These are phyloP conservation scores for Aurelia aurita DNA, from an alignment of 30 jellyfish, hydroid and myxozoan species.

Conservation along the genomic window DNA sequence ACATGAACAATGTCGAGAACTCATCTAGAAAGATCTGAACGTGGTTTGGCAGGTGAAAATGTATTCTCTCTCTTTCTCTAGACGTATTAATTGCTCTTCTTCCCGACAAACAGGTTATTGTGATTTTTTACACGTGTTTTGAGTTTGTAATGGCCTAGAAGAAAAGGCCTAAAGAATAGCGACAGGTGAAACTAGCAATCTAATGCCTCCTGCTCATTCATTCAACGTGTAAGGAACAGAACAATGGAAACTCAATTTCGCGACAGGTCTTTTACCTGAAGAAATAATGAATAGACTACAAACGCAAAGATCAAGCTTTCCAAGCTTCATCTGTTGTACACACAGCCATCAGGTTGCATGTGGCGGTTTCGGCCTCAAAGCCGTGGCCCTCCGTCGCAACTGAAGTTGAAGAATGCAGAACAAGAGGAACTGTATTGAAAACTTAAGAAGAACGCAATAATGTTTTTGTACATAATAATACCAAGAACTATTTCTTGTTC, in stretches of 20 bases:
- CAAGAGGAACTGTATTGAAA: too few species aligned
- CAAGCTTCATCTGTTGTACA: conserved; percentile 69
- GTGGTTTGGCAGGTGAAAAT: conserved; percentile 11
- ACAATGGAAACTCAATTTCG: conserved; percentile 36
- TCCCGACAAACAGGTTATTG: background rate
- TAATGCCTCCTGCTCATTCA: conserved; percentile 52
- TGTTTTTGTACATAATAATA: too few species aligned
- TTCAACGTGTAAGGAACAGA: conserved; percentile 60
- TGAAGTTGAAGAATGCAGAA: too few species aligned
- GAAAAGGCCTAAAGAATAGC: conserved; percentile 14
- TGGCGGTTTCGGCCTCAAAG: conserved; percentile 27
- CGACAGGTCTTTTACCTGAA: conserved; percentile 58
- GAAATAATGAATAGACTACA: conserved; percentile 54
- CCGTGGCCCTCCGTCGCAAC: too few species aligned
- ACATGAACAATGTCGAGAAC: too few species aligned
- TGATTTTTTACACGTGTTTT: conserved; percentile 27
- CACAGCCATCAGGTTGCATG: conserved; percentile 51
- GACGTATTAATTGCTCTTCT: background rate
- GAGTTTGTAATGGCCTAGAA: conserved; percentile 32
- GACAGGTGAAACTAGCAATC: conserved; percentile 60
- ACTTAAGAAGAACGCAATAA: too few species aligned
- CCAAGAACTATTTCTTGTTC: too few species aligned
- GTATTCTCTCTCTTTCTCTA: background rate
- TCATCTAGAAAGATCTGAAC: background rate
- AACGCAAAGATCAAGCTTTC: conserved; percentile 63